These are phyloP conservation scores for Agapostemon virescens DNA, from an alignment of 2,888 invertebrate genomes.

Conservation along the genomic window DNA sequence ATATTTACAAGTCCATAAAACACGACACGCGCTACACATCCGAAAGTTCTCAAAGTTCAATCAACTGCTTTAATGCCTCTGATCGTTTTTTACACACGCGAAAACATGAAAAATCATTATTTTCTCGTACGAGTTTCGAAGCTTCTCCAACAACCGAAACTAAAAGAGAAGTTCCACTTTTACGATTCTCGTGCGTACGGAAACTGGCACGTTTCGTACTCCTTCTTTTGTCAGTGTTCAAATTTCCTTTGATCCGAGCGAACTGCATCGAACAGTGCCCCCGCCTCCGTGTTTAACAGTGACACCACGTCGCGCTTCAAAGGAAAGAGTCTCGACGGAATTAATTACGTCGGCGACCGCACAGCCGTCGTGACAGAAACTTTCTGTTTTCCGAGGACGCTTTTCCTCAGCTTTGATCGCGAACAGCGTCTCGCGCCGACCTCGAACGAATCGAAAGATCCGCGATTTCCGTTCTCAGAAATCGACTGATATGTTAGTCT, in stretches of 20 bases:
- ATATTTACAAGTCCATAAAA: not conserved
- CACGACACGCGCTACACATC: no score
- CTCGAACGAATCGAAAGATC: slow-evolving; percentile 1
- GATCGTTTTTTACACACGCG: not conserved
- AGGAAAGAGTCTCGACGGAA: not conserved
- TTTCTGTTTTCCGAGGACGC: not conserved
- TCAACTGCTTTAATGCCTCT: not conserved
- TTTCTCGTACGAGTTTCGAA: not conserved
- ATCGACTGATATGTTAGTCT: slow-evolving; percentile 56
- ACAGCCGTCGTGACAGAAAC: not conserved
- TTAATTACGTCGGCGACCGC: slow-evolving; percentile 8
- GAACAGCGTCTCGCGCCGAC: not conserved
- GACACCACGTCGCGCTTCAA: not conserved
- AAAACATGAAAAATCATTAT: not conserved
- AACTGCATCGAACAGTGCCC: not conserved
- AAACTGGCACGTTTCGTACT: not conserved
- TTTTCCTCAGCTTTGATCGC: not conserved
- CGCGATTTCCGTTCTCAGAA: slow-evolving; percentile 27
- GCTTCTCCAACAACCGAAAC: not conserved
- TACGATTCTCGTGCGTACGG: not conserved
- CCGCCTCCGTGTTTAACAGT: not conserved
- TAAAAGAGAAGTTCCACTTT: not conserved
- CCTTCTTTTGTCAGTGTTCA: not conserved
- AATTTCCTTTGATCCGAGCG: not conserved
- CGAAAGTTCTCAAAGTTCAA: not conserved